These are phyloP conservation scores for Siderastrea siderea DNA, from an alignment of 92 coral and sea anemone genomes.

Conservation along the genomic window DNA sequence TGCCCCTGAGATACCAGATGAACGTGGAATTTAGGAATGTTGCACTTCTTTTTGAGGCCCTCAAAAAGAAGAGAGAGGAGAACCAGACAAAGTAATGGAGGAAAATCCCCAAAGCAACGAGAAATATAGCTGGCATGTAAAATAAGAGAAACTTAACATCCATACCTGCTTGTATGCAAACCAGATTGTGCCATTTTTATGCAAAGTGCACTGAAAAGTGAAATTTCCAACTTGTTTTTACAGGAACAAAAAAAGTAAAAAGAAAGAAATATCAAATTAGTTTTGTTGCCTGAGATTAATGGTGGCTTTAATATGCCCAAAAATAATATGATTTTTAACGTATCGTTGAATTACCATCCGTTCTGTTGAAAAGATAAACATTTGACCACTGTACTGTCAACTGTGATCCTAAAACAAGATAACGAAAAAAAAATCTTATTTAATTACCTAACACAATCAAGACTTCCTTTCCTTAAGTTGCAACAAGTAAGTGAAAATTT, in stretches of 20 bases:
- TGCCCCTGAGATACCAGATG: too few relatives aligned
- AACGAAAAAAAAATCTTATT: not conserved
- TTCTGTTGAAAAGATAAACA: slow-evolving; percentile 46
- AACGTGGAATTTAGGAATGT: too few relatives aligned
- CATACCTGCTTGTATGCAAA: slow-evolving; percentile 89
- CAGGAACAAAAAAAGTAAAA: not conserved
- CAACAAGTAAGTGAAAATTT: too few relatives aligned
- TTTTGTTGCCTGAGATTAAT: not conserved
- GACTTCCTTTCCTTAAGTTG: too few relatives aligned
- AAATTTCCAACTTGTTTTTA: slow-evolving; percentile 68
- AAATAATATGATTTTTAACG: too few relatives aligned
- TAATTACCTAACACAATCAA: not conserved
- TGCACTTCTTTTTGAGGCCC: too few relatives aligned
- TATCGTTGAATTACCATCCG: slow-evolving; percentile 40
- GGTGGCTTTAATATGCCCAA: too few relatives aligned
- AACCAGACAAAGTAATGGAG: too few relatives aligned
- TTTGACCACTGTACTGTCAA: slow-evolving; percentile 81
- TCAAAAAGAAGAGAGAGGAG: too few relatives aligned
- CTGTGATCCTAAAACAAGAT: slow-evolving; percentile 49
- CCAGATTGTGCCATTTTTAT: slow-evolving; percentile 82
- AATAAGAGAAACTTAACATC: too few relatives aligned
- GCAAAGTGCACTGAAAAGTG: slow-evolving; percentile 90
- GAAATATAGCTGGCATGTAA: too few relatives aligned
- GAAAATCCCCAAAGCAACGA: too few relatives aligned
- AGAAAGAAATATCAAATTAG: not conserved